phyloP scores from a whole-genome alignment of 2,797 vertebrate species.

The Picus viridis region DNA sequence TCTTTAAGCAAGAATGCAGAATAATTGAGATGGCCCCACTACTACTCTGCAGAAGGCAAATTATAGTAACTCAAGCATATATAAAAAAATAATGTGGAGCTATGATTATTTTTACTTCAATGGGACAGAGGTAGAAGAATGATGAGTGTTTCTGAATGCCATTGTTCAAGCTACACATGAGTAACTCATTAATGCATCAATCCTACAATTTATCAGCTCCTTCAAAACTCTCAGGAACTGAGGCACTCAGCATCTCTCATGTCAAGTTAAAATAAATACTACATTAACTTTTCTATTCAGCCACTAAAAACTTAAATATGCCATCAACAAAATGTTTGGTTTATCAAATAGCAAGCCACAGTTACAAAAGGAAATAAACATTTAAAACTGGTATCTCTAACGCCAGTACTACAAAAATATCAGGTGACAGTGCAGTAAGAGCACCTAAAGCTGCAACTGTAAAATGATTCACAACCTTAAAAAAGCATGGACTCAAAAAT shows the following conservation, averaged over 20 bases:
- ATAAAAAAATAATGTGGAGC: not conserved
- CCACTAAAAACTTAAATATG: not conserved
- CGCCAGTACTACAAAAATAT: not conserved
- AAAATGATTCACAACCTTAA: not conserved
- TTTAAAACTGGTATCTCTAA: not conserved
- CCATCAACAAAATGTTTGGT: not conserved
- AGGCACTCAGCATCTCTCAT: not conserved
- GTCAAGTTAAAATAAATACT: not conserved
- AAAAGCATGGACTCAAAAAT: not conserved
- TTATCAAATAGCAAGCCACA: not conserved
- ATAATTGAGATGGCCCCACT: not conserved
- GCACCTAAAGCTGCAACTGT: not conserved
- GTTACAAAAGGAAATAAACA: not conserved
- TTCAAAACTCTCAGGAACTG: not conserved
- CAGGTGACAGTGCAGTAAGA: not conserved
- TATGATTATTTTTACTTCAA: not conserved
- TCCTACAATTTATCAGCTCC: not conserved
- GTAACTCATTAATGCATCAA: not conserved
- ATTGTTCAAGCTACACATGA: not conserved
- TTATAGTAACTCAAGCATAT: not conserved
- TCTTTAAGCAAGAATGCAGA: not conserved
- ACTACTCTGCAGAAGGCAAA: not conserved
- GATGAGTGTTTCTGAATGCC: not conserved
- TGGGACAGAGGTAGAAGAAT: not conserved
- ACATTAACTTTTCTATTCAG: not conserved